These are phyloP conservation scores for Halictus rubicundus DNA, from an alignment of 1,140 invertebrate genomes.

Conservation along the genomic window DNA sequence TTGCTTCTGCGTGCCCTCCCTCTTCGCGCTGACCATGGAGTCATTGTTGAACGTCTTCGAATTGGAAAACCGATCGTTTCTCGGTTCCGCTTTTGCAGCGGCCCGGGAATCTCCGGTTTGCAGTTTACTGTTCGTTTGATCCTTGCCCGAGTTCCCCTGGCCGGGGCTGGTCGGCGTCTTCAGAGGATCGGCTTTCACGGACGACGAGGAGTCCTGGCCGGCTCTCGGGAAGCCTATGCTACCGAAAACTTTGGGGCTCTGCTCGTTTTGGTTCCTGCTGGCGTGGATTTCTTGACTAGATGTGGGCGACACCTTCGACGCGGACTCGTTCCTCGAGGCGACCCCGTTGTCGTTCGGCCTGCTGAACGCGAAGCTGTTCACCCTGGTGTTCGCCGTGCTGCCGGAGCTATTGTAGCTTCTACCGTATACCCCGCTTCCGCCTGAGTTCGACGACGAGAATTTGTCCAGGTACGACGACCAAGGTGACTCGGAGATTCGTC, in stretches of 20 bases:
- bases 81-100: slow-evolving; percentile 21
- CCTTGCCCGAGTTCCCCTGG: slow-evolving; percentile 42
- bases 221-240: not conserved
- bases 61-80: not conserved
- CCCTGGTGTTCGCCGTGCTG: slow-evolving; percentile 46
- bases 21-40: slow-evolving; percentile 10
- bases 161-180: slow-evolving; percentile 7
- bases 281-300: slow-evolving; percentile 54
- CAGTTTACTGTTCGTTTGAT: slow-evolving; percentile 50
- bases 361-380: slow-evolving; percentile 66
- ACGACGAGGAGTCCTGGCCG: not conserved
- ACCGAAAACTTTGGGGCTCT: slow-evolving; percentile 18
- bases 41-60: slow-evolving; percentile 30
- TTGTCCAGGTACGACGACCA: slow-evolving; percentile 86
- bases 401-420: slow-evolving; percentile 62
- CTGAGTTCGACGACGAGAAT: slow-evolving; percentile 62
- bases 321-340: slow-evolving; percentile 34
- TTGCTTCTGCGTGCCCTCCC: slow-evolving; percentile 23
- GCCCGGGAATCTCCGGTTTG: slow-evolving; percentile 27
- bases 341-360: slow-evolving; percentile 51
- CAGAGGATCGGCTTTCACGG: slow-evolving; percentile 7
- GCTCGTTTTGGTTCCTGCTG: slow-evolving; percentile 33
- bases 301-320: slow-evolving; percentile 35
- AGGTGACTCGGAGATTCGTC: slow-evolving; percentile 81
- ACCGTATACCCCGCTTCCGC: slow-evolving; percentile 48